Conservation (phyloP, 2,888 invertebrate genomes). For the Halocaridina rubra region DNA sequence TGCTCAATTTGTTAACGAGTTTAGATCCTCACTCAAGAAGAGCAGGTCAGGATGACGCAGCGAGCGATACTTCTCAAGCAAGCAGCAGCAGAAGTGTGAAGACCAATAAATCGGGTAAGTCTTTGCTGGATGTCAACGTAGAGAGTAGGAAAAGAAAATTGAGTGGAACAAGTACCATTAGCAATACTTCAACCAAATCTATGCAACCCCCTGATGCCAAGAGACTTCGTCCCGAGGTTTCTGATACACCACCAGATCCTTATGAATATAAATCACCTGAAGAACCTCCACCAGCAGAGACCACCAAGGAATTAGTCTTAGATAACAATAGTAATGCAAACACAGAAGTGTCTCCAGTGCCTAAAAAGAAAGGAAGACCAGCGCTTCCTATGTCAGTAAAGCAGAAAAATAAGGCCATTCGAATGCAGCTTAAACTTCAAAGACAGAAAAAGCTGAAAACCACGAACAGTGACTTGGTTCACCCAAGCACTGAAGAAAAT, state of each 20-base stretch:
- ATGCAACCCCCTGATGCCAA: slow-evolving; percentile 44
- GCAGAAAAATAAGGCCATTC: slow-evolving; percentile 46
- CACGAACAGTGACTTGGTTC: neutral
- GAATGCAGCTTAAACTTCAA: slow-evolving; percentile 42
- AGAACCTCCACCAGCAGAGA: neutral
- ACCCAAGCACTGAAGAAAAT: neutral
- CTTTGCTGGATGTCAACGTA: neutral
- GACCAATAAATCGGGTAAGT: slow-evolving; percentile 24
- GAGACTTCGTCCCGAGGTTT: slow-evolving; percentile 15
- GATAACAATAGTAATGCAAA: neutral
- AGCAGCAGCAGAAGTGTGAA: slow-evolving; percentile 47
- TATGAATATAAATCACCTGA: slow-evolving; percentile 31
- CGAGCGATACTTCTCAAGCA: slow-evolving; percentile 48
- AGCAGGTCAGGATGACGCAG: slow-evolving; percentile 39
- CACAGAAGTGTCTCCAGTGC: neutral
- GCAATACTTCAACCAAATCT: slow-evolving; percentile 36
- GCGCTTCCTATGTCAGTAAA: slow-evolving; percentile 42
- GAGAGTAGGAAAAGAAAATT: slow-evolving; percentile 50
- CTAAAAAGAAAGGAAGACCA: slow-evolving; percentile 39
- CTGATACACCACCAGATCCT: slow-evolving; percentile 14
- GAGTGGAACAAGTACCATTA: slow-evolving; percentile 40
- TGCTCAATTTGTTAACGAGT: slow-evolving; percentile 59
- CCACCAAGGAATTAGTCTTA: neutral
- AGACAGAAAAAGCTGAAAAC: slow-evolving; percentile 32
- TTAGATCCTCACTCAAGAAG: slow-evolving; percentile 43